These are phyloP conservation scores for Caenorhabditis briggsae DNA, from an alignment of 1,140 invertebrate genomes.

Conservation along the genomic window DNA sequence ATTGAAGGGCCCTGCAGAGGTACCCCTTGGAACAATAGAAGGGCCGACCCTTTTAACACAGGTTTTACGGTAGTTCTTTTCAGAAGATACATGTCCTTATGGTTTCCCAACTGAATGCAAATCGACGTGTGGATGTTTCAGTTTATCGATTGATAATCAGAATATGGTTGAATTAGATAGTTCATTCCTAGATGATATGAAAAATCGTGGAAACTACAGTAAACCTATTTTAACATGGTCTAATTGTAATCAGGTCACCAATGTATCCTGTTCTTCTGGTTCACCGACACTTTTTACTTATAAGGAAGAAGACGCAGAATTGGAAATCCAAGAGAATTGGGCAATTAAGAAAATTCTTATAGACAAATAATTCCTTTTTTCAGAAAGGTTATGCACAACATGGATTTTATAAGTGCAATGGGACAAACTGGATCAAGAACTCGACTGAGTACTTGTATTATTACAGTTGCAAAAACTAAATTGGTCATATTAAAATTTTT, in stretches of 20 bases:
- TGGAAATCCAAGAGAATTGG: neutral
- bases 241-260: neutral
- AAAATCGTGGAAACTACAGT: neutral
- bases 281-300: too few species aligned
- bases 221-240: neutral
- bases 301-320: neutral
- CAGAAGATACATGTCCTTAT: neutral
- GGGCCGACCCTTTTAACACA: too few species aligned
- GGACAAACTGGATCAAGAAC: neutral
- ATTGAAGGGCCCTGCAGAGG: too few species aligned
- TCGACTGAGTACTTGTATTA: too few species aligned
- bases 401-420: neutral
- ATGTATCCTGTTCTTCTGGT: neutral
- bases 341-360: too few species aligned
- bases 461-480: too few species aligned
- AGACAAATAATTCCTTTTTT: too few species aligned
- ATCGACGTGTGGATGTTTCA: neutral
- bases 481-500: too few species aligned
- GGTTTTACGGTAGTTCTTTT: neutral
- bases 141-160: neutral
- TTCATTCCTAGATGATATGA: too few species aligned
- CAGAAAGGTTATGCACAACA: neutral
- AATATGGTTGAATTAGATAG: neutral
- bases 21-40: too few species aligned
- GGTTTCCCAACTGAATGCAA: constrained; percentile 2